Evolutionary conservation across 2,113 vertebrate species (phyloP).

Genomic region (Catharus bicknelli): DNA sequence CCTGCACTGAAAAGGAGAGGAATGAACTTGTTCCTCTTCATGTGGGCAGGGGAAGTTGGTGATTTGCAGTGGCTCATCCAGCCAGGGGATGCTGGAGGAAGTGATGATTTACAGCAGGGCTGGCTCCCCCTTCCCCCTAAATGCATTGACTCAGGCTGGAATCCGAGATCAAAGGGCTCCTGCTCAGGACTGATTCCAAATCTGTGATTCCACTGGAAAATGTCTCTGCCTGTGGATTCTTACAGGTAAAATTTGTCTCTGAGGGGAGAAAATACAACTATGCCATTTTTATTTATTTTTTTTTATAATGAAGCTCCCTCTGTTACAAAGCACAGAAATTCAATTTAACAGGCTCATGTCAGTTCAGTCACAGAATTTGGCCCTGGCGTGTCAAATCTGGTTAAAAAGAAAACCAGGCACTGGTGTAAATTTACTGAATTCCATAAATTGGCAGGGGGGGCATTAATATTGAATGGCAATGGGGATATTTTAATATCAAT

Average conservation of each 20-base stretch:
- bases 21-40: not conserved
- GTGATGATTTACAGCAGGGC: not conserved
- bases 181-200: not conserved
- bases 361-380: not conserved
- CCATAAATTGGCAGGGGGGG: not conserved
- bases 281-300: rapidly evolving
- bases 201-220: not conserved
- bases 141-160: not conserved
- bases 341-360: not conserved
- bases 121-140: not conserved
- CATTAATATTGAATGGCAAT: rapidly evolving
- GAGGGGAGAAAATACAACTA: not conserved
- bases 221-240: not conserved
- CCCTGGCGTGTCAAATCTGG: not conserved
- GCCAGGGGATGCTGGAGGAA: not conserved
- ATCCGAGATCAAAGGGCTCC: not conserved
- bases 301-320: too few relatives aligned
- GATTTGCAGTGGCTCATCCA: not conserved
- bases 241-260: not conserved
- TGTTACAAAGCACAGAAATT: not conserved
- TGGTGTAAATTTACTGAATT: not conserved
- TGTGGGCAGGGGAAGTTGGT: not conserved
- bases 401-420: not conserved
- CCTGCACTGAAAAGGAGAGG: not conserved
- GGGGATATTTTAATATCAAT: not conserved